Evolutionary conservation across 2,797 vertebrate species (phyloP).

Genomic region (Naso thynnoides): DNA sequence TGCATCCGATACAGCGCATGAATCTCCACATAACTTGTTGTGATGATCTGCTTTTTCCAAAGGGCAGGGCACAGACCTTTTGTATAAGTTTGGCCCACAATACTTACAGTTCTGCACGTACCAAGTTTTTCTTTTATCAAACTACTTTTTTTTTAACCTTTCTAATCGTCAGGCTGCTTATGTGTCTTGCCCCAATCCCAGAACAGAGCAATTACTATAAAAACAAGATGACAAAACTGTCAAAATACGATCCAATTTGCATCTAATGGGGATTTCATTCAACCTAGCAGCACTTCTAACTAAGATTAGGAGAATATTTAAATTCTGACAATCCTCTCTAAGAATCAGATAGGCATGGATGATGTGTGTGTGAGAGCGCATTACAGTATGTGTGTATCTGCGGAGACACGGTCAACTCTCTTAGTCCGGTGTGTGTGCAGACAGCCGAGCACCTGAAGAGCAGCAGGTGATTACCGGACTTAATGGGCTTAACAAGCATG

Average conservation of each 20-base stretch:
- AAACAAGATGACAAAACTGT: neutral
- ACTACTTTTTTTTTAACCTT: neutral
- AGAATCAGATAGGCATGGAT: constrained; percentile 4
- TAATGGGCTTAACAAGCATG: constrained; percentile 79
- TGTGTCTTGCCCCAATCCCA: neutral
- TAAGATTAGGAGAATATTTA: neutral
- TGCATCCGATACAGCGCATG: too few species aligned
- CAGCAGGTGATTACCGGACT: constrained; percentile 65
- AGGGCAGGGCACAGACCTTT: neutral
- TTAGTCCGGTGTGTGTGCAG: constrained; percentile 25
- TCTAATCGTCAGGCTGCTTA: neutral
- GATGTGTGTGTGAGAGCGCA: neutral
- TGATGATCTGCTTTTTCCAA: too few species aligned
- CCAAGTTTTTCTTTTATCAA: neutral
- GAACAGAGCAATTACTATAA: neutral
- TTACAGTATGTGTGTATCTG: neutral
- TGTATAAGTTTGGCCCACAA: neutral
- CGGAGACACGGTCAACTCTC: constrained; percentile 36
- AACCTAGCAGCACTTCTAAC: neutral
- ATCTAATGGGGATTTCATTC: neutral
- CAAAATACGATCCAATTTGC: neutral
- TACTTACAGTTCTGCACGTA: neutral
- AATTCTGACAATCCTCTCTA: neutral
- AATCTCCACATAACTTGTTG: too few species aligned
- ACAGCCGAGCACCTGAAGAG: constrained; percentile 65